These are phyloP conservation scores for Alectoris magna DNA, from an alignment of 2,797 vertebrate genomes.

Conservation along the genomic window DNA sequence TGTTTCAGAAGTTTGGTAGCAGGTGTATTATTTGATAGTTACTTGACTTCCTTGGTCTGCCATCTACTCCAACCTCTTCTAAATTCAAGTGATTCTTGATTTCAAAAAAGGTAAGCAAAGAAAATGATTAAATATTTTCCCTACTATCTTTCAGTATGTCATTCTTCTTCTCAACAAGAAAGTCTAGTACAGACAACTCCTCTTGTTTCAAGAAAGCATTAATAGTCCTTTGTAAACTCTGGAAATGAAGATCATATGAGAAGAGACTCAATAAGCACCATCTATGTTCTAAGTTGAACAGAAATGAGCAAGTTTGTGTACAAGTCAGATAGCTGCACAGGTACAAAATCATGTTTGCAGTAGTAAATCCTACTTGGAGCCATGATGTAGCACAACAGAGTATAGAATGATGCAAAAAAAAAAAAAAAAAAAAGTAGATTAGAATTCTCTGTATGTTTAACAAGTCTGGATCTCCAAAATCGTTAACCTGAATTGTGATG, in stretches of 20 bases:
- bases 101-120: background rate
- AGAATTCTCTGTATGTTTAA: background rate
- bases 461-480: background rate
- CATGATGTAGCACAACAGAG: background rate
- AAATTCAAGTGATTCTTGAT: background rate
- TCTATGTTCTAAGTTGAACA: background rate
- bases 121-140: background rate
- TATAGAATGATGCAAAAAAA: background rate
- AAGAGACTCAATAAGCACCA: background rate
- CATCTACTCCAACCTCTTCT: background rate
- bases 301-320: background rate
- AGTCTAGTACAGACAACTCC: background rate
- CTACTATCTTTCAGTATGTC: background rate
- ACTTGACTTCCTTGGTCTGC: background rate
- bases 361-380: background rate
- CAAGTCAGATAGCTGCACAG: background rate
- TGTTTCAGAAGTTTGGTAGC: background rate
- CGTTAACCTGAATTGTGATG: background rate
- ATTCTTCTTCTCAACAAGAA: background rate
- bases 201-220: background rate
- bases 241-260: background rate
- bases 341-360: background rate
- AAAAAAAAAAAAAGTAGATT: background rate
- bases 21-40: background rate
- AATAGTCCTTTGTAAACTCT: background rate